These are phyloP conservation scores for Camelus bactrianus DNA, from an alignment of 2,113 vertebrate genomes.

Conservation along the genomic window DNA sequence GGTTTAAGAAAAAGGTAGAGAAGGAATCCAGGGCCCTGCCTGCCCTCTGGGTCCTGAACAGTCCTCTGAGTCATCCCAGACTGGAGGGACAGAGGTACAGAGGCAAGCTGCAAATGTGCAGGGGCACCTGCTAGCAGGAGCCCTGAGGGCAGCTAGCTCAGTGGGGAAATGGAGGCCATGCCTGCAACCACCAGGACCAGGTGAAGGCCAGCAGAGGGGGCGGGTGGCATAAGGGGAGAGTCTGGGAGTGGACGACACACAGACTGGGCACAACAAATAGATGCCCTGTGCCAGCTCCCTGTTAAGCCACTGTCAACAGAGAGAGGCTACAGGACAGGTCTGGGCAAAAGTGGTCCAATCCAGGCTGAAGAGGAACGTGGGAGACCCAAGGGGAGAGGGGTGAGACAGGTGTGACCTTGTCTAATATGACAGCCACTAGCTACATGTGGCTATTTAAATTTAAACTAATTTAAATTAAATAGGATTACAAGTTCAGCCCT, in stretches of 20 bases:
- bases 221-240: neutral
- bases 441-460: neutral
- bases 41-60: neutral
- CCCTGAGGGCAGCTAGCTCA: conserved; percentile 9
- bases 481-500: neutral
- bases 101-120: neutral
- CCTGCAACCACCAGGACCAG: neutral
- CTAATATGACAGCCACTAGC: neutral
- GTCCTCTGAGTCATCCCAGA: neutral
- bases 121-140: conserved; percentile 29
- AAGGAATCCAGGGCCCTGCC: neutral
- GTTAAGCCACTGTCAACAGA: neutral
- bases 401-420: neutral
- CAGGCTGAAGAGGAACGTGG: neutral
- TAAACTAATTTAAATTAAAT: neutral
- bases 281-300: neutral
- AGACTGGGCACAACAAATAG: neutral
- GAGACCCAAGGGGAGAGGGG: neutral
- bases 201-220: neutral
- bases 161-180: neutral
- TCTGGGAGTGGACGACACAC: neutral
- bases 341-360: neutral
- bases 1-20: neutral
- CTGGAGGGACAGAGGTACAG: neutral
- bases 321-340: neutral